These are phyloP conservation scores for Ephestia elutella DNA, from an alignment of 1,140 invertebrate species.

Conservation along the genomic window DNA sequence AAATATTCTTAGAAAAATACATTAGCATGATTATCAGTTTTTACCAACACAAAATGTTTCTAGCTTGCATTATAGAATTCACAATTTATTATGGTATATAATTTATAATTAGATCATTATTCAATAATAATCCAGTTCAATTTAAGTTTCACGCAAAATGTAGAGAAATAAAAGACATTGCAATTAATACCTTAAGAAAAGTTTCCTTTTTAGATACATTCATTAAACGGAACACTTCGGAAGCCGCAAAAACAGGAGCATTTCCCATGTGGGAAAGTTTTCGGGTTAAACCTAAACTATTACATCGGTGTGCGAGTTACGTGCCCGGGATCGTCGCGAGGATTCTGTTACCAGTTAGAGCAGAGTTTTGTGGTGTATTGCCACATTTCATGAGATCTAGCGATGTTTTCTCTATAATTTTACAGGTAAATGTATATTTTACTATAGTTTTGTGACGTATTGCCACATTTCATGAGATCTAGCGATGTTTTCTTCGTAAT, in stretches of 20 bases:
- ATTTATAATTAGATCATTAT: no score
- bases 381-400: not conserved
- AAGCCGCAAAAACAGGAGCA: not conserved
- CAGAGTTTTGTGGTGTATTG: not conserved
- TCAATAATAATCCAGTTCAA: no score
- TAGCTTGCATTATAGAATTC: no score
- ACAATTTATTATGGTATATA: no score
- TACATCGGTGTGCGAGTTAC: not conserved
- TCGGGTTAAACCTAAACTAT: not conserved
- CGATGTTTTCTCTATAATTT: not conserved
- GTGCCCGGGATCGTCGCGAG: not conserved
- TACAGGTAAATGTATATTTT: no score
- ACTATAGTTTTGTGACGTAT: not conserved
- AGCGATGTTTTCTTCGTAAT: not conserved
- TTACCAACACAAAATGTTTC: no score
- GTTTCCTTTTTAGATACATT: not conserved
- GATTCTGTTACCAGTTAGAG: conserved; percentile 16
- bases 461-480: not conserved
- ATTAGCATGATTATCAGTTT: no score
- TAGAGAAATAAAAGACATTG: no score
- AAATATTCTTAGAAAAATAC: no score
- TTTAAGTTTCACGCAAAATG: no score
- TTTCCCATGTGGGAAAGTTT: not conserved
- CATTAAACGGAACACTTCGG: not conserved
- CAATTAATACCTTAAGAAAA: not conserved